Evolutionary conservation across 1,140 invertebrate genomes (phyloP).

Genomic region (Aleiodes sp.): DNA sequence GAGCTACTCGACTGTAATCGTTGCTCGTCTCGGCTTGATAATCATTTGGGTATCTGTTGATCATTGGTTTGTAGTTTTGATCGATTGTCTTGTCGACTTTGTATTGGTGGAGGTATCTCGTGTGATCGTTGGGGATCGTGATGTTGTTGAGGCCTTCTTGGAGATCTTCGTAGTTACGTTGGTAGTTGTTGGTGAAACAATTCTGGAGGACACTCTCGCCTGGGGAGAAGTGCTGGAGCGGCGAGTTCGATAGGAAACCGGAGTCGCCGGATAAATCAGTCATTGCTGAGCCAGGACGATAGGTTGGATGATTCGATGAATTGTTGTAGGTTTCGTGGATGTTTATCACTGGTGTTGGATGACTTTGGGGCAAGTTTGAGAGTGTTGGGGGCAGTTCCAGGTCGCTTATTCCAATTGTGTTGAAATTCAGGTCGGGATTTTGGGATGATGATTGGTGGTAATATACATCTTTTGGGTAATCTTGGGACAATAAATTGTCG

Average conservation of each 20-base stretch:
- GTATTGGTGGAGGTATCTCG: constrained; percentile 48
- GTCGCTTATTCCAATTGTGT: constrained; percentile 47
- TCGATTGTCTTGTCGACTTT: constrained; percentile 49
- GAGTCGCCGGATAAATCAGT: constrained; percentile 60
- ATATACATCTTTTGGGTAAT: constrained; percentile 52
- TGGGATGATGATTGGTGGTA: constrained; percentile 51
- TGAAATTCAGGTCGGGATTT: constrained; percentile 58
- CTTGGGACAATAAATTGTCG: constrained; percentile 43
- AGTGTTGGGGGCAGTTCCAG: constrained; percentile 46
- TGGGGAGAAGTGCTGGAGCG: constrained; percentile 59
- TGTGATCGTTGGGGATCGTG: constrained; percentile 48
- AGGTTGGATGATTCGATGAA: constrained; percentile 38
- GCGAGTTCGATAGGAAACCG: constrained; percentile 59
- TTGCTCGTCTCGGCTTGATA: constrained; percentile 42
- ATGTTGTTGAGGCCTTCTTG: constrained; percentile 48
- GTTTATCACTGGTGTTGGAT: constrained; percentile 47
- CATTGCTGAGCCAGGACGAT: constrained; percentile 55
- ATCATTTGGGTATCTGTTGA: constrained; percentile 53
- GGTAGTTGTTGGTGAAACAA: constrained; percentile 40
- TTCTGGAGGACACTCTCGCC: constrained; percentile 53
- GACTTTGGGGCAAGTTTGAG: constrained; percentile 44
- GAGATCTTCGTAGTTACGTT: constrained; percentile 52
- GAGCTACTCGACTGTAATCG: constrained; percentile 44
- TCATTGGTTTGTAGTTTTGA: constrained; percentile 54
- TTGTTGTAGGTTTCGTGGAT: constrained; percentile 51